phyloP scores from a whole-genome alignment of 1,140 invertebrate species.

The Cyclargus thomasi region DNA sequence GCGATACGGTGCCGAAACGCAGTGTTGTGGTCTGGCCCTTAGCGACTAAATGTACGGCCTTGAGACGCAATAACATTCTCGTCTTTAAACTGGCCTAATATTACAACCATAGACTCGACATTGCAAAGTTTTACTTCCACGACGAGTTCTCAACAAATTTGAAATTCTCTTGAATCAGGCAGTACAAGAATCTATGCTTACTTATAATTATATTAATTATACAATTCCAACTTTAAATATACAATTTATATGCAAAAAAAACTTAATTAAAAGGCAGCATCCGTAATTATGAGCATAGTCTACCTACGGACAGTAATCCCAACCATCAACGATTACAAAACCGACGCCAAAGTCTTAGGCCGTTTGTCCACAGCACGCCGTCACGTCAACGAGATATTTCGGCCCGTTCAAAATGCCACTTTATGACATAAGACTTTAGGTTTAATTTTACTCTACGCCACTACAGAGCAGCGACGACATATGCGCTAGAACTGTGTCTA shows the following conservation, averaged over 20 bases:
- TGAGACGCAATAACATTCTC: too few species aligned
- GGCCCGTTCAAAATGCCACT: too few species aligned
- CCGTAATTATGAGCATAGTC: conserved; percentile 22
- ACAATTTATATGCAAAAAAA: conserved; percentile 48
- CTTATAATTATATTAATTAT: conserved; percentile 21
- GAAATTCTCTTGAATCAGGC: neutral
- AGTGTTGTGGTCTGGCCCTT: neutral
- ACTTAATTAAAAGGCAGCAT: conserved; percentile 52
- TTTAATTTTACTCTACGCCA: too few species aligned
- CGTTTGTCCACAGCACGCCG: too few species aligned
- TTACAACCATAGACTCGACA: neutral
- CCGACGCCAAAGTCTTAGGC: too few species aligned
- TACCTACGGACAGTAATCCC: neutral
- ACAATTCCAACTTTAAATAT: conserved; percentile 18
- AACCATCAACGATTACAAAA: too few species aligned
- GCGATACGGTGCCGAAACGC: too few species aligned
- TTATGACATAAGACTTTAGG: too few species aligned
- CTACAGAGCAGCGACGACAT: too few species aligned
- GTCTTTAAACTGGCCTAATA: neutral
- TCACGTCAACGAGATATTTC: too few species aligned
- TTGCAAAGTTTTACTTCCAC: neutral
- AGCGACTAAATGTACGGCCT: too few species aligned
- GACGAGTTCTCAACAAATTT: neutral
- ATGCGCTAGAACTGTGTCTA: too few species aligned
- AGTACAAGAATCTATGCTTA: neutral